Conservation (phyloP, 1,140 invertebrate genomes). For the Scaptomyza graminum region DNA sequence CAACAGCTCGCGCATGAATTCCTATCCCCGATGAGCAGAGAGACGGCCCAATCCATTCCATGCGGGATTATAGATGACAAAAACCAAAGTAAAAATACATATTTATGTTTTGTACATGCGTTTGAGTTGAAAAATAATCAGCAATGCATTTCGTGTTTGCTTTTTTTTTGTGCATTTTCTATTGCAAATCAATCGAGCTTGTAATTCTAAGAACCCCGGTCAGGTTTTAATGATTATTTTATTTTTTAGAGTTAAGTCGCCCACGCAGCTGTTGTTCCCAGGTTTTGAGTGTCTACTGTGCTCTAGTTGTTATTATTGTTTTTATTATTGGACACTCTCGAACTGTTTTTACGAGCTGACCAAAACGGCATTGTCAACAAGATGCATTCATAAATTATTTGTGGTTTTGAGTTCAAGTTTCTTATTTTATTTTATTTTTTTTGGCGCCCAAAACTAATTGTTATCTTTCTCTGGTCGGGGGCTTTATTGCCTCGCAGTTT, state of each 20-base stretch:
- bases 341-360: slow-evolving; percentile 67
- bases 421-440: not conserved
- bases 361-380: slow-evolving; percentile 73
- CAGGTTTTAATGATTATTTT: slow-evolving; percentile 5
- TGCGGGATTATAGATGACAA: slow-evolving; percentile 68
- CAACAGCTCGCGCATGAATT: slow-evolving; percentile 65
- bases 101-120: slow-evolving; percentile 14
- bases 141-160: slow-evolving; percentile 4
- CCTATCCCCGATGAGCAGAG: slow-evolving; percentile 51
- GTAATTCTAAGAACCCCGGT: slow-evolving; percentile 55
- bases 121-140: slow-evolving; percentile 58
- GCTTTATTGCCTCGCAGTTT: slow-evolving; percentile 60
- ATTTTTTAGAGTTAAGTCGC: not conserved
- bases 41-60: slow-evolving; percentile 29
- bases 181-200: slow-evolving; percentile 77
- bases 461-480: slow-evolving; percentile 51
- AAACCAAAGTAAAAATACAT: slow-evolving; percentile 27
- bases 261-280: slow-evolving; percentile 51
- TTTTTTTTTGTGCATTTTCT: not conserved
- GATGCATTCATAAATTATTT: slow-evolving; percentile 73
- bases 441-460: slow-evolving; percentile 65
- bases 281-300: not conserved
- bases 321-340: slow-evolving; percentile 41
- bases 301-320: slow-evolving; percentile 33
- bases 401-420: not conserved